phyloP scores from a whole-genome alignment of 2,888 invertebrate species.

The Notodonta dromedarius region DNA sequence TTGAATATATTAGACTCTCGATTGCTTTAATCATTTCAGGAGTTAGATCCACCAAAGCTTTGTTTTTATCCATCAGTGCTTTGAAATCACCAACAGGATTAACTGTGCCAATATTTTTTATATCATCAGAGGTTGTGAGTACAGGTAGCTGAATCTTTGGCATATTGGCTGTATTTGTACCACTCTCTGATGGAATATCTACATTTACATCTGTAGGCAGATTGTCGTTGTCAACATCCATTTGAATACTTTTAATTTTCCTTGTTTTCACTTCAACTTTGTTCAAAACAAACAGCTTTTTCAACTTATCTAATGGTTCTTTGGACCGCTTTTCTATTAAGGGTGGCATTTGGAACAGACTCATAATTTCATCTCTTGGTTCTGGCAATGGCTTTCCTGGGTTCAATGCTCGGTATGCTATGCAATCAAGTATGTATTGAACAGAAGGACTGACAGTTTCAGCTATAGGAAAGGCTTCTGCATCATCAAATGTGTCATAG shows the following conservation, averaged over 20 bases:
- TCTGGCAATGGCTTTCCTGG: conserved; percentile 84
- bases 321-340: conserved; percentile 72
- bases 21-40: conserved; percentile 67
- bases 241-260: conserved; percentile 45
- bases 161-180: conserved; percentile 41
- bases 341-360: conserved; percentile 79
- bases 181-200: conserved; percentile 13
- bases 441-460: conserved; percentile 81
- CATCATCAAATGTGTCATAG: conserved; percentile 73
- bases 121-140: conserved; percentile 40
- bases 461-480: conserved; percentile 78
- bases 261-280: conserved; percentile 64
- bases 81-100: conserved; percentile 86
- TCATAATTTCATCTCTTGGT: conserved; percentile 75
- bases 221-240: conserved; percentile 34
- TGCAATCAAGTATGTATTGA: conserved; percentile 82
- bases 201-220: conserved; percentile 26
- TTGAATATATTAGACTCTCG: conserved; percentile 66
- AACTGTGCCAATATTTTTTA: conserved; percentile 81
- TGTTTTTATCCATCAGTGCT: conserved; percentile 68
- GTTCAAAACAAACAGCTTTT: conserved; percentile 76
- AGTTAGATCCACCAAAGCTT: conserved; percentile 53
- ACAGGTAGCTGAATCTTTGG: conserved; percentile 58
- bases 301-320: conserved; percentile 74
- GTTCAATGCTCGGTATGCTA: conserved; percentile 84